Evolutionary conservation across 2,113 vertebrate species (phyloP).

Genomic region (Oncorhynchus tshawytscha): DNA sequence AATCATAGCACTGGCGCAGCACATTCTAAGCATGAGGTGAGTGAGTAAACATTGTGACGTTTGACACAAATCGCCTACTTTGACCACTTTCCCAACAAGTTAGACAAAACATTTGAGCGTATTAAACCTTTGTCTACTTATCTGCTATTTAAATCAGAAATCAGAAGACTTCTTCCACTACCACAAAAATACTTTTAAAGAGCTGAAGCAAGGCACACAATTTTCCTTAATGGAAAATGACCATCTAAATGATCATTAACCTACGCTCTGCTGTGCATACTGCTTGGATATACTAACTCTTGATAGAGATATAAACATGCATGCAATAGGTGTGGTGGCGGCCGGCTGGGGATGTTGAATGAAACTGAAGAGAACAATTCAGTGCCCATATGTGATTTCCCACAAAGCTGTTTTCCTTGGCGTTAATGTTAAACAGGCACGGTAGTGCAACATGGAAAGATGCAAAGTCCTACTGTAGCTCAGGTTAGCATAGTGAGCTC

Average conservation of each 20-base stretch:
- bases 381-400: background rate
- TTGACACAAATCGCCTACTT: no score
- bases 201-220: no score
- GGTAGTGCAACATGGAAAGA: background rate
- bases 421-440: slow-evolving; percentile 9
- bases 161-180: no score
- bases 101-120: no score
- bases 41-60: background rate
- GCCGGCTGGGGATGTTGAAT: background rate
- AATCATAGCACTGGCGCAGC: no score
- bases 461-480: background rate
- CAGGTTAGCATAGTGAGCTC: slow-evolving; percentile 38
- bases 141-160: no score
- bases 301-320: background rate
- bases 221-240: no score
- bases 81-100: no score
- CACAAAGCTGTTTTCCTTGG: background rate
- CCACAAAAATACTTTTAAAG: no score
- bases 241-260: background rate
- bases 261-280: background rate
- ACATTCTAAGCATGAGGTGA: no score
- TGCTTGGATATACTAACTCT: background rate
- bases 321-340: background rate
- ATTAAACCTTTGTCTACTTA: no score
- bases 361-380: background rate